Evolutionary conservation across 2,888 invertebrate genomes (phyloP).

Genomic region (Brachynemurus nebulosus): DNA sequence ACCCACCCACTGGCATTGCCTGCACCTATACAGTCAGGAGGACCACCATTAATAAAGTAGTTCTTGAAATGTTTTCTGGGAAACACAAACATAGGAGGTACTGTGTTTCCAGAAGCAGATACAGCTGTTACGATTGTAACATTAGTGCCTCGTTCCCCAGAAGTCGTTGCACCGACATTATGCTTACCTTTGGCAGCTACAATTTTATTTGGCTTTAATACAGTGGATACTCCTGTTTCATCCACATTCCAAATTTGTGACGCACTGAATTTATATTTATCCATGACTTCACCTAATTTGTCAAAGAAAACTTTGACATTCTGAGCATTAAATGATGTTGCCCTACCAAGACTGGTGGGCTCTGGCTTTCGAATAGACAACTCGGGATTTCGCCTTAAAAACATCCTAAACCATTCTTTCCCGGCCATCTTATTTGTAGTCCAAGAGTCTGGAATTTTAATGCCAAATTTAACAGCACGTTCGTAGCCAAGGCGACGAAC

Average conservation of each 20-base stretch:
- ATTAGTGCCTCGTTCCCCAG: conserved; percentile 20
- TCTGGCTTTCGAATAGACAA: conserved; percentile 21
- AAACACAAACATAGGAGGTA: conserved; percentile 16
- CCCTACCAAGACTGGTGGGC: conserved; percentile 21
- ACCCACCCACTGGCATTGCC: background rate
- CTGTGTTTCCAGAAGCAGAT: conserved; percentile 13
- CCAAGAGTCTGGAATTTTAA: conserved; percentile 4
- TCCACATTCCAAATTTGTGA: conserved; percentile 21
- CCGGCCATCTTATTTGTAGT: background rate
- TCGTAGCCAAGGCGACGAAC: background rate
- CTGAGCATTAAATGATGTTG: conserved; percentile 21
- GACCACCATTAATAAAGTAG: background rate
- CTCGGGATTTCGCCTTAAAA: conserved; percentile 18
- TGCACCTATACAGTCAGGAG: background rate
- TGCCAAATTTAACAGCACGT: background rate
- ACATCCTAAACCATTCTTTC: background rate
- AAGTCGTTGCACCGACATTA: no score
- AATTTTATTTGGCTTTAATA: conserved; percentile 20
- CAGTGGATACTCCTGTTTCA: conserved; percentile 20
- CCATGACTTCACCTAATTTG: no score
- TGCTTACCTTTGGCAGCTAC: no score
- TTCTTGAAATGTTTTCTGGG: conserved; percentile 5
- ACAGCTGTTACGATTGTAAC: conserved; percentile 19
- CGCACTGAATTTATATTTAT: conserved; percentile 19
- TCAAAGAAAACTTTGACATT: no score